Evolutionary conservation across 2,113 vertebrate species (phyloP), one percentile per base, ranked within the genome.

Genomic region (Muntiacus reevesi): DNA sequence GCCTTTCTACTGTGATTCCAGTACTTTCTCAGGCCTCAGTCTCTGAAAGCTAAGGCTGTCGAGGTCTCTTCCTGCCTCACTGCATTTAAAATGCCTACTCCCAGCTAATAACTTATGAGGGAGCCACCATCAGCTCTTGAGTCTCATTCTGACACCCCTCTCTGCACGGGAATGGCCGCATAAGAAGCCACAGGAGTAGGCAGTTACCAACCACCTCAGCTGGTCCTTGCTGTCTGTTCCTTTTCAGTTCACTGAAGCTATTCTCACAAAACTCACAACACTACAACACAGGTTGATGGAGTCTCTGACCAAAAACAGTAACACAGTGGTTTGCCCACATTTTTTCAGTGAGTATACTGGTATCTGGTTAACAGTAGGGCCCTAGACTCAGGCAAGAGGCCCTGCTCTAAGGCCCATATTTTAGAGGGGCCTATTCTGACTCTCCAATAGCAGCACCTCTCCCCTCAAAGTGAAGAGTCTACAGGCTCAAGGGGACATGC

Each of bases 41-140:
- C n/a, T n/a, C 78, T 54, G 15, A 92, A 94, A 89, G 15, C 12
- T 71, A 94, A 82, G n/a, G 47, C 43, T 83, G 21, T 82, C 0
- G 0, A 43, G 43, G 15, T 50, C 52, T 94, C 89, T 71, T 90
- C 16, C 33, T 84, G 97, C 36, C 59, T 97, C 67, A 85, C 25
- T 96, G 52, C 40, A 96, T 84, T 97, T 97, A 94, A 96, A 85
- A 59, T 88, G 76, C 54, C 27, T 85, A 59, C 16, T 85, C 23
- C 25, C 54, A 94, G 36, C 15, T 82, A 95, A 55, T 36, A 83
- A 17, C 47, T n/a, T 92, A n/a, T n/a, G 7, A 64, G 43, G 71
- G 40, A 40, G 28, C 23, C 91, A 28, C 23, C 87, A 85, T 79
- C 21, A 84, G 81, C 47, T 93, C 45, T 84, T 27, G 40, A 84